Percentiles rank a stretch among this genome's conserved stretches.
Conservation (phyloP, 1,140 invertebrate genomes). For the Brachionus manjavacas region DNA sequence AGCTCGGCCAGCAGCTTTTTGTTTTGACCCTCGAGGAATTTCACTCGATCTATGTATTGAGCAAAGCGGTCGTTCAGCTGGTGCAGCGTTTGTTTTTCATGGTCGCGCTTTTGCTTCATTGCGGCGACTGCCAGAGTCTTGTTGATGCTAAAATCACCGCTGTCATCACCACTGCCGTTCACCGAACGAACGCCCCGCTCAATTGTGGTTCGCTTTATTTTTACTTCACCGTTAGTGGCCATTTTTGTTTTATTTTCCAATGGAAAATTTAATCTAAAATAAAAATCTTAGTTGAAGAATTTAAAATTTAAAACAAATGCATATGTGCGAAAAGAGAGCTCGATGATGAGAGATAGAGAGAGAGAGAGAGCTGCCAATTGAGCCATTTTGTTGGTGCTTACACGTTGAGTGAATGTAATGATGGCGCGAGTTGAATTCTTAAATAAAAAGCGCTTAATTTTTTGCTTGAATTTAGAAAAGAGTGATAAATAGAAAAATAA, state of each 20-base stretch:
- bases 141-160: background rate
- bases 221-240: background rate
- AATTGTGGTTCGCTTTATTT: conserved; percentile 10
- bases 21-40: conserved; percentile 39
- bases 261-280: background rate
- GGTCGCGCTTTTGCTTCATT: conserved; percentile 12
- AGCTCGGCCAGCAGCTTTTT: conserved; percentile 23
- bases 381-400: background rate
- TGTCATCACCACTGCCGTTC: conserved; percentile 18
- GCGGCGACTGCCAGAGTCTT: background rate
- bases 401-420: background rate
- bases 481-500: background rate
- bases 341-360: background rate
- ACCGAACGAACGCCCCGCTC: conserved; percentile 8
- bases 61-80: conserved; percentile 40
- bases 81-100: conserved; percentile 31
- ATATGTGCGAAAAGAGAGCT: background rate
- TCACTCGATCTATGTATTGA: conserved; percentile 42
- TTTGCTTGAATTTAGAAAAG: background rate
- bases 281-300: background rate
- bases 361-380: background rate
- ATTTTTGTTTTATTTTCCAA: background rate
- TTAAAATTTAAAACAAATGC: background rate
- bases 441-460: background rate
- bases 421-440: conserved; percentile 13